Percentiles rank a stretch among this genome's conserved stretches.
Conservation (phyloP, 2,113 vertebrate species). For the Telmatochromis sp. region DNA sequence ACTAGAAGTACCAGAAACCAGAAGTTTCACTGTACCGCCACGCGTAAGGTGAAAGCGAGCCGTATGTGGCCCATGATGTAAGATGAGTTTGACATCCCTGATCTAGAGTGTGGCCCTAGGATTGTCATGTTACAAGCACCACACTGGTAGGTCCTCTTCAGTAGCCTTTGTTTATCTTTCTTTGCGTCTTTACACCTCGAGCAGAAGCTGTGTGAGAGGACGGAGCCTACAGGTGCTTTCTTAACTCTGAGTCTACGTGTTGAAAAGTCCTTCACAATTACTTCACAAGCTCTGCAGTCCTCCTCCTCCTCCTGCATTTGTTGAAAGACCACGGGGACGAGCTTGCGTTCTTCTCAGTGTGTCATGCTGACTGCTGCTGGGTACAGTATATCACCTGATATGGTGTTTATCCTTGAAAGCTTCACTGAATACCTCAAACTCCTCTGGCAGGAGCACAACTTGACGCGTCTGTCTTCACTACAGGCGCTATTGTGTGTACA, state of each 20-base stretch:
- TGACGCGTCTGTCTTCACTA: slow-evolving; percentile 47
- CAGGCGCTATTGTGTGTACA: slow-evolving; percentile 49
- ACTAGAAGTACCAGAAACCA: neutral
- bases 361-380: slow-evolving; percentile 16
- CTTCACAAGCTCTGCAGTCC: neutral
- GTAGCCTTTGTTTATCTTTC: neutral
- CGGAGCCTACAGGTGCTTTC: neutral
- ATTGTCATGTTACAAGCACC: neutral
- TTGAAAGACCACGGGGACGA: slow-evolving; percentile 37
- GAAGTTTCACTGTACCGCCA: neutral
- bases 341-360: slow-evolving; percentile 18
- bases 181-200: neutral
- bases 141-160: neutral
- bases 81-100: neutral
- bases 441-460: slow-evolving; percentile 44
- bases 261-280: slow-evolving; percentile 35
- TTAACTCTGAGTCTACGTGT: neutral
- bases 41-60: neutral
- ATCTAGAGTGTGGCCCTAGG: neutral
- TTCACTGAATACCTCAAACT: slow-evolving; percentile 44
- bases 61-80: neutral
- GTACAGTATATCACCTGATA: slow-evolving; percentile 60
- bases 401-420: slow-evolving; percentile 62
- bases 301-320: slow-evolving; percentile 16
- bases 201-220: neutral